Percentiles rank a stretch among this genome's conserved stretches.
phyloP scores from a whole-genome alignment of 1,140 invertebrate species.

The Macrotrachela quadricornifera region DNA sequence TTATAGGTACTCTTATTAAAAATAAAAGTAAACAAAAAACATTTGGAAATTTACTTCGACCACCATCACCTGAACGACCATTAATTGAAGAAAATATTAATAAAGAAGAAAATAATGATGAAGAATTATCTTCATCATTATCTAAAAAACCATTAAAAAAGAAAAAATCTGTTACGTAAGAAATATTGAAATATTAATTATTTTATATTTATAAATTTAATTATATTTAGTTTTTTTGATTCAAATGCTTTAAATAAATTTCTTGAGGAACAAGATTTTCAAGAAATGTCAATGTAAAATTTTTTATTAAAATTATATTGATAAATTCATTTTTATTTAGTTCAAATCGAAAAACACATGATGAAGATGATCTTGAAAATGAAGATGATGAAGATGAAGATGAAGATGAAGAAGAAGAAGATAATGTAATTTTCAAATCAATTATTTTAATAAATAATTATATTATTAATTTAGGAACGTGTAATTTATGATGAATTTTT shows the following conservation, averaged over 20 bases:
- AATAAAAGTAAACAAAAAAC: background rate
- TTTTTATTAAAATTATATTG: background rate
- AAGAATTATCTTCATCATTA: background rate
- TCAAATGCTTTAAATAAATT: background rate
- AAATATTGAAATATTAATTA: no score
- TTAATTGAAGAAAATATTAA: background rate
- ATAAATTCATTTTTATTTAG: background rate
- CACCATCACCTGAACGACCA: background rate
- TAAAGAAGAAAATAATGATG: background rate
- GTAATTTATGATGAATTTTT: no score
- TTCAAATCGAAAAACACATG: background rate
- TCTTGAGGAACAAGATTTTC: background rate
- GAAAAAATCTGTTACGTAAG: no score
- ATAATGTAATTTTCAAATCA: background rate
- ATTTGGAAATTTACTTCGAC: background rate
- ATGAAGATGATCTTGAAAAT: constrained; percentile 1
- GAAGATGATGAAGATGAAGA: constrained; percentile 5
- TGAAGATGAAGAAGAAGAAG: background rate
- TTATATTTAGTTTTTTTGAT: background rate
- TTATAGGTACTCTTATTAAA: background rate
- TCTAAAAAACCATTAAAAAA: background rate
- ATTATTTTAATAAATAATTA: no score
- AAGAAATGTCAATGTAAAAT: background rate
- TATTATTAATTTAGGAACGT: no score
- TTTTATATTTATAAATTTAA: no score